Conservation (phyloP, 2,797 vertebrate genomes). For the Nannoperca australis region DNA sequence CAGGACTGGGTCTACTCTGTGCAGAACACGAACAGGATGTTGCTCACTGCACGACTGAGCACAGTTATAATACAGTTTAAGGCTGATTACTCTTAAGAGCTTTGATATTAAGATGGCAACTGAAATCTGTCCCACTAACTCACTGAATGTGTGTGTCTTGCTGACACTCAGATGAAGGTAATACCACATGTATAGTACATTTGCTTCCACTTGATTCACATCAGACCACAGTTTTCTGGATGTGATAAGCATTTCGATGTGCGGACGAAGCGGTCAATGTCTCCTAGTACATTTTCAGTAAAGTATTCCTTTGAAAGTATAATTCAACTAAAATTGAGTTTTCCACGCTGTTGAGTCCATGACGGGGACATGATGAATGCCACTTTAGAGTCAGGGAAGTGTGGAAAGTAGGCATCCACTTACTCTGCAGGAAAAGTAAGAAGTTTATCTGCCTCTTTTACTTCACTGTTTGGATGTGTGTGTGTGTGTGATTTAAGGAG, state of each 20-base stretch:
- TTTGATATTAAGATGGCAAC: neutral
- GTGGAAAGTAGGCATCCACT: constrained; percentile 57
- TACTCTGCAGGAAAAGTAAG: constrained; percentile 45
- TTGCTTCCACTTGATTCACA: constrained; percentile 27
- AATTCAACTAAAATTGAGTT: constrained; percentile 62
- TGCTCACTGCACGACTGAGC: constrained; percentile 23
- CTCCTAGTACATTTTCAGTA: constrained; percentile 37
- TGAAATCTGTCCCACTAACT: neutral
- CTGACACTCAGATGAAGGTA: constrained; percentile 10
- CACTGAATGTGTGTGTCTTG: constrained; percentile 17
- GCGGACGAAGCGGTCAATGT: constrained; percentile 32
- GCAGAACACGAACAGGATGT: constrained; percentile 32
- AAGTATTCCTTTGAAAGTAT: constrained; percentile 54
- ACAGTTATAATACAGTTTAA: constrained; percentile 23
- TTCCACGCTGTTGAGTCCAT: constrained; percentile 56
- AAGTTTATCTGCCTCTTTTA: constrained; percentile 40
- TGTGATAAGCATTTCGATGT: constrained; percentile 26
- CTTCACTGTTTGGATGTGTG: constrained; percentile 17
- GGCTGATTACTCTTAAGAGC: constrained; percentile 8
- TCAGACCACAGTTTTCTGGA: constrained; percentile 24
- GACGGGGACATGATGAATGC: constrained; percentile 58
- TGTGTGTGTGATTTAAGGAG: constrained; percentile 5
- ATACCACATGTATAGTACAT: neutral
- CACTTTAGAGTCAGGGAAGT: constrained; percentile 54
- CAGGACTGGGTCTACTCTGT: neutral